These are phyloP conservation scores for Anodontia alba DNA, from an alignment of 2,888 invertebrate species.

Conservation along the genomic window DNA sequence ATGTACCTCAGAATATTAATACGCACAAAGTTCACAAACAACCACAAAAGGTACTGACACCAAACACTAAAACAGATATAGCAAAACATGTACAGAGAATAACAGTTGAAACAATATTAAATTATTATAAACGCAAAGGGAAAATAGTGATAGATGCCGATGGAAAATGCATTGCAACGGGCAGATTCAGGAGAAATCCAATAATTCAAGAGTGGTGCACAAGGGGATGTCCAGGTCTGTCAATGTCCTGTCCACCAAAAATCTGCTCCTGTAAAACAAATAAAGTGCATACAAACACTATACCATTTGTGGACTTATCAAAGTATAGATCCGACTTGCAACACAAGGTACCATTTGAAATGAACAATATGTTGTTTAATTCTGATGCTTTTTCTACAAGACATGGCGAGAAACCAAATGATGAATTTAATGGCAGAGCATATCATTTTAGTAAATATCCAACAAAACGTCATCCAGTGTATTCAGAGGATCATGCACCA, in stretches of 20 bases:
- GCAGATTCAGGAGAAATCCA: conserved; percentile 33
- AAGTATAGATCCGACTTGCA: background rate
- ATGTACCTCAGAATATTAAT: too few relatives aligned
- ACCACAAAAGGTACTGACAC: too few relatives aligned
- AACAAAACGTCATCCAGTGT: too few relatives aligned
- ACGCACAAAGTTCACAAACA: too few relatives aligned
- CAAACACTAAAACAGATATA: background rate
- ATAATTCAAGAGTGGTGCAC: conserved; percentile 48
- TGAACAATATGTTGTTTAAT: background rate
- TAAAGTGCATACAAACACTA: too few relatives aligned
- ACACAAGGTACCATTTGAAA: background rate
- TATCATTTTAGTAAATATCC: too few relatives aligned
- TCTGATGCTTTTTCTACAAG: background rate
- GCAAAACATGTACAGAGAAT: background rate
- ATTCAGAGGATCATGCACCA: too few relatives aligned
- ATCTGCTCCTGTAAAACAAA: conserved; percentile 16
- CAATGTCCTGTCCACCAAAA: conserved; percentile 16
- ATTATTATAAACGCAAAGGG: background rate
- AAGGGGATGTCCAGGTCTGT: conserved; percentile 17
- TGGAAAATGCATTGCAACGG: background rate
- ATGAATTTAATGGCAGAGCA: too few relatives aligned
- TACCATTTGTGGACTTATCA: background rate
- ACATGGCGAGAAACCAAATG: too few relatives aligned
- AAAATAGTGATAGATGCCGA: background rate
- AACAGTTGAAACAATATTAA: background rate